A percentile compares a stretch with the other conserved stretches of the same genome.
Conservation (phyloP, 2,888 invertebrate genomes). For the Oscheius sp. region DNA sequence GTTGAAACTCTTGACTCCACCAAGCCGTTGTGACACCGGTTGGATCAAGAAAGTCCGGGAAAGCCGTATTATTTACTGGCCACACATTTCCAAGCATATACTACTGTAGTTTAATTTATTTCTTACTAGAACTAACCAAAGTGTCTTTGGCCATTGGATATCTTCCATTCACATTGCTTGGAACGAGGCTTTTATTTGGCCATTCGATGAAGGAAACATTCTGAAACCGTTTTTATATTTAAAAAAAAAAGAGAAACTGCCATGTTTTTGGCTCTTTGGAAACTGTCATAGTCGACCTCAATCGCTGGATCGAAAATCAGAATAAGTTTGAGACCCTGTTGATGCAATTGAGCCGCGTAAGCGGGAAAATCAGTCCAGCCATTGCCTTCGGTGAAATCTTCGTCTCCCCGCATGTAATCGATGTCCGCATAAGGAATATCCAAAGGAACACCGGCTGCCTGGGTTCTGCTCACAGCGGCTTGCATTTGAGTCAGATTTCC, state of each 20-base stretch:
- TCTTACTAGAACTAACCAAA: no score
- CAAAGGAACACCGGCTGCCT: constrained; percentile 59
- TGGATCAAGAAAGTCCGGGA: constrained; percentile 56
- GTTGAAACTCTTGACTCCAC: constrained; percentile 54
- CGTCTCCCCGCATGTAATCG: constrained; percentile 54
- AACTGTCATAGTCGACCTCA: constrained; percentile 62
- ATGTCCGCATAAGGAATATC: constrained; percentile 65
- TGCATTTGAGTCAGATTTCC: constrained; percentile 55
- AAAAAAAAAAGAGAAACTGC: constrained; percentile 16
- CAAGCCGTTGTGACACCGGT: constrained; percentile 41
- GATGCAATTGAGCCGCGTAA: constrained; percentile 55
- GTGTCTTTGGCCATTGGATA: constrained; percentile 52
- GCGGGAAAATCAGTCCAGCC: constrained; percentile 59
- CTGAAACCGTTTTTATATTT: constrained; percentile 7
- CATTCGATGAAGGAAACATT: constrained; percentile 53
- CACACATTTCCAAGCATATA: constrained; percentile 58
- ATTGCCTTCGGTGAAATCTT: constrained; percentile 53
- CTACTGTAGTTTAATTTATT: constrained; percentile 15
- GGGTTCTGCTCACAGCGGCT: constrained; percentile 51
- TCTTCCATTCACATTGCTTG: constrained; percentile 39
- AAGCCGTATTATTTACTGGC: constrained; percentile 50
- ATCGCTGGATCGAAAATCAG: constrained; percentile 68
- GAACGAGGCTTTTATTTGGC: constrained; percentile 42
- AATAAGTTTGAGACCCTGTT: constrained; percentile 56
- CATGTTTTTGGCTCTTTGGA: constrained; percentile 53